Evolutionary conservation across 2,797 vertebrate genomes (phyloP).

Genomic region (Lagocephalus sceleratus): DNA sequence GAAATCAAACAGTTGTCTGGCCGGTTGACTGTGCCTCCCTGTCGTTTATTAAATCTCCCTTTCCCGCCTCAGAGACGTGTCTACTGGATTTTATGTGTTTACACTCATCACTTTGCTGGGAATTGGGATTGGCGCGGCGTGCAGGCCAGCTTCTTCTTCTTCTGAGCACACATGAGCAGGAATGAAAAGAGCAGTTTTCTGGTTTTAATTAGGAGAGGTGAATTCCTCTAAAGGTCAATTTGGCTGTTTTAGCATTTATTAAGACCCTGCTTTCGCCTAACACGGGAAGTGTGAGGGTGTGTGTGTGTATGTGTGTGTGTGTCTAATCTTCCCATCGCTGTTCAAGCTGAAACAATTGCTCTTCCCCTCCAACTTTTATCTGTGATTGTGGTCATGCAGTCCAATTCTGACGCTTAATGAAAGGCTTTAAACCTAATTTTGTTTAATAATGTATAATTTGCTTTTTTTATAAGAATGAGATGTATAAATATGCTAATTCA

Average conservation of each 20-base stretch:
- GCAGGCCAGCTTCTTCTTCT: background rate
- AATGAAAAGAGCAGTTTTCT: slow-evolving; percentile 20
- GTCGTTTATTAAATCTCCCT: slow-evolving; percentile 52
- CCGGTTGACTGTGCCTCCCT: slow-evolving; percentile 29
- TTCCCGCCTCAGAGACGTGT: slow-evolving; percentile 31
- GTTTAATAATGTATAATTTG: too few species aligned
- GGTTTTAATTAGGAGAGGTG: slow-evolving; percentile 35
- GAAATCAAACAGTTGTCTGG: slow-evolving; percentile 52
- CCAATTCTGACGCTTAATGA: too few species aligned
- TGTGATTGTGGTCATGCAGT: too few species aligned
- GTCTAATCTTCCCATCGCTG: too few species aligned
- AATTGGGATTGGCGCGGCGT: slow-evolving; percentile 30
- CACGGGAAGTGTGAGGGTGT: background rate
- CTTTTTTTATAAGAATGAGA: too few species aligned
- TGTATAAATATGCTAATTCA: too few species aligned
- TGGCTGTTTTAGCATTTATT: slow-evolving; percentile 29
- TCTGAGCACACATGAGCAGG: slow-evolving; percentile 3
- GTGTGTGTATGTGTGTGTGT: too few species aligned
- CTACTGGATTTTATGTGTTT: slow-evolving; percentile 54
- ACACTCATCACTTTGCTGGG: slow-evolving; percentile 47
- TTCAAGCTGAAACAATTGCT: too few species aligned
- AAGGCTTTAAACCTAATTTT: too few species aligned
- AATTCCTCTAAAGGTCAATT: slow-evolving; percentile 48
- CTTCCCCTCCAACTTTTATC: too few species aligned
- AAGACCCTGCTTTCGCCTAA: background rate